Base-by-base conservation (phyloP, 2,113 vertebrate species). In the Collichthys lucidus region DNA sequence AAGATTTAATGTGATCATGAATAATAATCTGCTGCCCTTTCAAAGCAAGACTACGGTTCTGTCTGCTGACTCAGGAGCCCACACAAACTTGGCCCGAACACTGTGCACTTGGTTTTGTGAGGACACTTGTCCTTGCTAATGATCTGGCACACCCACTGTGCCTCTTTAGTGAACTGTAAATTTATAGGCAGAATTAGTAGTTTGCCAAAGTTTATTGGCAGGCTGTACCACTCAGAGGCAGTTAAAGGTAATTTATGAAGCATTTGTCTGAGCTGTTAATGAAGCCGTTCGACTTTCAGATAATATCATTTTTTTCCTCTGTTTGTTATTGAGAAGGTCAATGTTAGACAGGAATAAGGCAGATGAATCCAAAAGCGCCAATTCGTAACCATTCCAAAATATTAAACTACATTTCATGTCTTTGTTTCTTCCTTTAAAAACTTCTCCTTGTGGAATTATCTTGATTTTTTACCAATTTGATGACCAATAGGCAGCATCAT, bases 181-280 rank as follows among this genome's bases (percentile, higher is more conserved):
- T 19, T 80, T 11, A 44, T 17, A 55, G 61, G 19, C 46, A 52
- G 47, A 47, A 63, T 86, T 63, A 75, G 59, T 77, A 63, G 59
- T 83, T 90, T 59, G 53, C 19, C 22, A 63, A 75, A 9, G 42
- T 80, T 76, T 82, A 75, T 68, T 63, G 74, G 83, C 65, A 63
- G 12, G 26, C 66, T 15, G 59, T 9, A 12, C 20, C 16, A 31
- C 22, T 19, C 17, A 73, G 47, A 65, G 20, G 35, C 26, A 22
- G 56, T 56, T 68, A 46, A 10, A 60, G 16, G 50, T 44, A 15
- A 53, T 64, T 70, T 62, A 77, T n/a, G 10, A 52, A 15, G 22
- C 2, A 12, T 77, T 75, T 74, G 55, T 78, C 83, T 0, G 2
- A 50, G 74, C 49, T 74, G 26, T 68, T 42, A 61, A 72, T 65